Evolutionary conservation across 2,888 invertebrate species (phyloP).

Genomic region (Aspidapion aeneum): DNA sequence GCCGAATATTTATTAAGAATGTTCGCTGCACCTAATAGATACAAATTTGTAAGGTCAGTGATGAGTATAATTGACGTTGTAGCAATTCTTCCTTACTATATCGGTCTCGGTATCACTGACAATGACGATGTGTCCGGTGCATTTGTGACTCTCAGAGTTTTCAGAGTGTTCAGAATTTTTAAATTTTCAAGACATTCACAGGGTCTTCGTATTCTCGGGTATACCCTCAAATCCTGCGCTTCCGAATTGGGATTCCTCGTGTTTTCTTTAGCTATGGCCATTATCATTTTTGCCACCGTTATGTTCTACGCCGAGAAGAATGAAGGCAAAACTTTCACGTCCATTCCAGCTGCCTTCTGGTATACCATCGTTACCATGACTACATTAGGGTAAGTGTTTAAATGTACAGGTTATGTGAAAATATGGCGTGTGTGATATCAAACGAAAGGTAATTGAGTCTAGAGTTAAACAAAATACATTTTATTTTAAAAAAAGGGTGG

Average conservation of each 20-base stretch:
- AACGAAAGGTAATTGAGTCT: too few species aligned
- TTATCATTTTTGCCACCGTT: conserved; percentile 99
- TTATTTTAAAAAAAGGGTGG: too few species aligned
- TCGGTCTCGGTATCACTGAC: conserved; percentile 95
- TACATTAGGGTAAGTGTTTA: conserved; percentile 86
- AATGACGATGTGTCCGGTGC: conserved; percentile 99
- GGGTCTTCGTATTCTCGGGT: conserved; percentile 96
- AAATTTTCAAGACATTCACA: conserved; percentile 99
- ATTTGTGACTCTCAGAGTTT: conserved; percentile 97
- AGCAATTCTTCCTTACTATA: conserved; percentile 98
- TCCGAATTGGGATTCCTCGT: conserved; percentile 99
- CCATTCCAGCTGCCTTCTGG: conserved; percentile 99
- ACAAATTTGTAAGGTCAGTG: conserved; percentile 95
- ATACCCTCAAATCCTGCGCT: conserved; percentile 98
- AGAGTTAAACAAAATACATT: too few species aligned
- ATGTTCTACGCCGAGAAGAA: conserved; percentile 99
- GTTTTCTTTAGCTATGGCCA: conserved; percentile 99
- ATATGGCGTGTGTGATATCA: too few species aligned
- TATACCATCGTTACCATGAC: conserved; percentile 99
- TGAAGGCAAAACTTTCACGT: conserved; percentile 95
- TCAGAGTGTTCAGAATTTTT: conserved; percentile 99
- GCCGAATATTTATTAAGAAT: conserved; percentile 93
- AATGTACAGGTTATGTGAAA: neutral
- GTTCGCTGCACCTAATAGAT: conserved; percentile 97
- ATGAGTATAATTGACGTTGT: conserved; percentile 99